Conservation (phyloP, 2,888 invertebrate genomes). For the Oasisia sp. region DNA sequence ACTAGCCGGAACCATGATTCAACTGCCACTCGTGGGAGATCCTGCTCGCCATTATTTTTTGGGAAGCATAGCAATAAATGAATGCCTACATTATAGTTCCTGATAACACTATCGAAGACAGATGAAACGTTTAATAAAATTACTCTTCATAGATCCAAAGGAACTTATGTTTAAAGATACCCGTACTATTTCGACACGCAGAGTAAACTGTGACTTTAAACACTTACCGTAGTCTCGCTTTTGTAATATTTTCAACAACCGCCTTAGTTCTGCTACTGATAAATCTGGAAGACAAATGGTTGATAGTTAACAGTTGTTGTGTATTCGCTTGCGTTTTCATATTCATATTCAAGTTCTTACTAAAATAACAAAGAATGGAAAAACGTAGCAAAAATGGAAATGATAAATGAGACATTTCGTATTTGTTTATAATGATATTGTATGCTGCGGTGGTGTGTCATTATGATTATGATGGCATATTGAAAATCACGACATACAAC, state of each 20-base stretch:
- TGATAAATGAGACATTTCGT: not conserved
- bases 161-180: not conserved
- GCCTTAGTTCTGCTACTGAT: not conserved
- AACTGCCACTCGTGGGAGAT: no score
- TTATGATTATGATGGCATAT: no score
- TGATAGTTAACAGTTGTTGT: not conserved
- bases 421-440: not conserved
- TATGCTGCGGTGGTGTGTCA: not conserved
- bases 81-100: no score
- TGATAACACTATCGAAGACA: no score
- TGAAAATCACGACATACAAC: no score
- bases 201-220: not conserved
- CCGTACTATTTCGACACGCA: not conserved
- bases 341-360: not conserved
- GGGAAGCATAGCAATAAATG: no score
- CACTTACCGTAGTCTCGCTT: constrained; percentile 5
- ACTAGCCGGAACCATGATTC: no score
- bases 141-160: not conserved
- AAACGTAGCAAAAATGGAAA: not conserved
- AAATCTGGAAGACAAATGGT: not conserved
- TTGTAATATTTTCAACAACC: constrained; percentile 10
- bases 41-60: no score
- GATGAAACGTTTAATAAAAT: no score
- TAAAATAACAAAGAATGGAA: not conserved
- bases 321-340: not conserved